Percentiles rank a stretch among this genome's conserved stretches.
Conservation (phyloP, 2,888 invertebrate species). For the Drosophila prolongata region DNA sequence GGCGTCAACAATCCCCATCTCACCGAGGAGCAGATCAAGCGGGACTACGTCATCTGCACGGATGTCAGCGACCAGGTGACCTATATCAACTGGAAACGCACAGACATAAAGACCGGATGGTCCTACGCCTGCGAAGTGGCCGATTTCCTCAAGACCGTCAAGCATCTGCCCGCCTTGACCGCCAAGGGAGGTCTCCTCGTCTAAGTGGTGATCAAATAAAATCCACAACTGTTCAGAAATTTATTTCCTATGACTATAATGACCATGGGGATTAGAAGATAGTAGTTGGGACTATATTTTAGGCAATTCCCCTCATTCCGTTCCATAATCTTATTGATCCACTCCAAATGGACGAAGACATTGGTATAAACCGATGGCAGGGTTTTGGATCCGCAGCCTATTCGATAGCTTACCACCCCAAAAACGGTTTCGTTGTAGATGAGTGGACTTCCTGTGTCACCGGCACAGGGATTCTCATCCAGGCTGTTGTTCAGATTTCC, state of each 20-base stretch:
- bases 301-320: background rate
- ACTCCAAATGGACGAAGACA: constrained; percentile 45
- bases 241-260: constrained; percentile 6
- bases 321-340: constrained; percentile 42
- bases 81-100: constrained; percentile 80
- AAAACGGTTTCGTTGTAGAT: constrained; percentile 47
- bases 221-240: constrained; percentile 16
- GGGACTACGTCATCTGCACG: constrained; percentile 77
- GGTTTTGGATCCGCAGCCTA: constrained; percentile 46
- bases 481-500: constrained; percentile 25
- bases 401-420: constrained; percentile 53
- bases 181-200: constrained; percentile 75
- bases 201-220: constrained; percentile 46
- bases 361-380: constrained; percentile 60
- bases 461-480: constrained; percentile 57
- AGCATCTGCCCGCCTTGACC: constrained; percentile 70
- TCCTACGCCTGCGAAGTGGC: constrained; percentile 82
- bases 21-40: constrained; percentile 72
- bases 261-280: background rate
- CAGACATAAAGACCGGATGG: constrained; percentile 77
- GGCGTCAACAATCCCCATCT: constrained; percentile 85
- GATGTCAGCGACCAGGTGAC: constrained; percentile 78
- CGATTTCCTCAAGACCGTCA: constrained; percentile 72
- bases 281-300: too few relatives aligned
- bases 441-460: constrained; percentile 58